These are phyloP conservation scores for Saimiri boliviensis DNA, from an alignment of 2,113 vertebrate species.

Conservation along the genomic window DNA sequence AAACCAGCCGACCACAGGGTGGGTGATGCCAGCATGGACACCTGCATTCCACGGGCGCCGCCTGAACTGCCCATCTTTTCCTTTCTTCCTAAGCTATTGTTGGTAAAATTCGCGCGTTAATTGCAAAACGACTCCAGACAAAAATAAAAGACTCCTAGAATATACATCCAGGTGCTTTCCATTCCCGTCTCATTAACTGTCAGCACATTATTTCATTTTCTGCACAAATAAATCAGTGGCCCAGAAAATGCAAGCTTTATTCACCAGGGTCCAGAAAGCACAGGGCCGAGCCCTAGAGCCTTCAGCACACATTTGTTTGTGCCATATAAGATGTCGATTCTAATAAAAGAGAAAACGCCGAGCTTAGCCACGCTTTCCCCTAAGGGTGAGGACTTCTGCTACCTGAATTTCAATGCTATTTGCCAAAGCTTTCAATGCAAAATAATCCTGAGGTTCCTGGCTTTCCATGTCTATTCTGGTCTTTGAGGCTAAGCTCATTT, in stretches of 20 bases:
- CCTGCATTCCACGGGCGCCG: fast-evolving
- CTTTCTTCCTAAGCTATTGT: fast-evolving
- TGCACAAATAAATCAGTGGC: conserved; percentile 40
- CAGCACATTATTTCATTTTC: not conserved
- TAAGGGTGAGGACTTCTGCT: not conserved
- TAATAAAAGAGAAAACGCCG: conserved; percentile 12
- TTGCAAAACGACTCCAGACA: not conserved
- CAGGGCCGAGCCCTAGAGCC: not conserved
- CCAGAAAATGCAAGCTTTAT: not conserved
- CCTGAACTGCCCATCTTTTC: not conserved
- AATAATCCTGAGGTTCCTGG: not conserved
- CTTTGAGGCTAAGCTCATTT: not conserved
- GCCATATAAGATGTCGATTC: not conserved
- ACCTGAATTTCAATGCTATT: conserved; percentile 33
- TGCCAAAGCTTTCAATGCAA: not conserved
- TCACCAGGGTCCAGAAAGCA: not conserved
- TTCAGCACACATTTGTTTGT: not conserved
- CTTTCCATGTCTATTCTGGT: not conserved
- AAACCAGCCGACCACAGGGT: not conserved
- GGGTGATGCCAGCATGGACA: no score
- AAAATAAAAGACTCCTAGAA: not conserved
- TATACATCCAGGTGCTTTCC: not conserved
- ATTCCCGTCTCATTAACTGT: not conserved
- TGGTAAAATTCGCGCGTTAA: not conserved
- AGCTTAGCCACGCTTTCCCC: not conserved